Evolutionary conservation across 1,140 invertebrate species (phyloP).

Genomic region (Melanaphis sacchari): DNA sequence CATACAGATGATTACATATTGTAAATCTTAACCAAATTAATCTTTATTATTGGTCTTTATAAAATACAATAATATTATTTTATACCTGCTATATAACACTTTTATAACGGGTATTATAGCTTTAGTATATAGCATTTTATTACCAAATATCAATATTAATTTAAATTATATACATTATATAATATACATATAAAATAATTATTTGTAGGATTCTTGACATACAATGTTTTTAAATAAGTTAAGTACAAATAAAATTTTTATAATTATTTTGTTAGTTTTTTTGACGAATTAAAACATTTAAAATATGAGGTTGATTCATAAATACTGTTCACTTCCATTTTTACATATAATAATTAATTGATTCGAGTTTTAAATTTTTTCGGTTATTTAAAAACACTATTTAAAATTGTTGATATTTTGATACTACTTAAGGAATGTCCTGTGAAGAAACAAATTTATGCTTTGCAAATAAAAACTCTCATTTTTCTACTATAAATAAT

Average conservation of each 20-base stretch:
- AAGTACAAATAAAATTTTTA: not conserved
- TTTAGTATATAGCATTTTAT: not conserved
- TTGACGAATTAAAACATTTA: not conserved
- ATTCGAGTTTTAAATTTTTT: no score
- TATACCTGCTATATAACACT: not conserved
- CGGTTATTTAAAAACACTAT: no score
- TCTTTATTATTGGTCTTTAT: not conserved
- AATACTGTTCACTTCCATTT: no score
- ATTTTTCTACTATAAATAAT: no score
- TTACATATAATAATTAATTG: no score
- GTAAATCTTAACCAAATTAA: not conserved
- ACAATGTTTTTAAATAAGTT: not conserved
- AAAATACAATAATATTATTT: not conserved
- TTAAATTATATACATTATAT: not conserved
- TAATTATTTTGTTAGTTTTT: not conserved
- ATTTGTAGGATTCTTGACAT: not conserved
- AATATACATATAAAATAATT: not conserved
- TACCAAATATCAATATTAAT: not conserved
- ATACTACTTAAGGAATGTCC: no score
- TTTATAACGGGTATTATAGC: not conserved
- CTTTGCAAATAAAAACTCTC: no score
- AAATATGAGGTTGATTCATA: not conserved
- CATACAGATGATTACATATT: not conserved
- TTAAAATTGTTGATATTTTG: no score
- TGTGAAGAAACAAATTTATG: no score